phyloP scores from a whole-genome alignment of 2,797 vertebrate species.

The Malurus splendens region DNA sequence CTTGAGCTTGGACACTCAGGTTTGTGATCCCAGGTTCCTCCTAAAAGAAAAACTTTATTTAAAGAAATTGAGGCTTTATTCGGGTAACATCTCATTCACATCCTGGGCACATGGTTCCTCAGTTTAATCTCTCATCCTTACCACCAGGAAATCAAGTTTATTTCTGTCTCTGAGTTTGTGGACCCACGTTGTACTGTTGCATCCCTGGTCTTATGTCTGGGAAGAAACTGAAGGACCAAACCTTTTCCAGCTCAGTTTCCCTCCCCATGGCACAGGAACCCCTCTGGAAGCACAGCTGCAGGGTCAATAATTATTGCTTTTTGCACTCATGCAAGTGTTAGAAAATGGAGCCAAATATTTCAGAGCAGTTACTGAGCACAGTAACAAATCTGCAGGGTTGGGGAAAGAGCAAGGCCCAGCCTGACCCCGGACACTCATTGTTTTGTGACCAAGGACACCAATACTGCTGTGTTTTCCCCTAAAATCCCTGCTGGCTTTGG shows the following conservation, averaged over 20 bases:
- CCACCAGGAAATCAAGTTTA: background rate
- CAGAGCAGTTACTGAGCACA: background rate
- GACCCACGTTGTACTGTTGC: rapidly evolving
- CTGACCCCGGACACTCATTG: background rate
- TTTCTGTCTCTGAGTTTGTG: background rate
- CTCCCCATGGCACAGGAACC: background rate
- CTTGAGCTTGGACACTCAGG: background rate
- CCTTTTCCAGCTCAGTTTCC: background rate
- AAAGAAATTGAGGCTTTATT: background rate
- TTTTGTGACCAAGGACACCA: background rate
- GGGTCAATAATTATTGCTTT: background rate
- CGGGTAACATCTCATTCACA: background rate
- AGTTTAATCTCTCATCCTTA: background rate
- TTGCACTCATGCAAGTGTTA: background rate
- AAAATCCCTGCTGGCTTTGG: background rate
- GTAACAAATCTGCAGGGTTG: background rate
- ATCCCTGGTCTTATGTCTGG: background rate
- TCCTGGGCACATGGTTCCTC: background rate
- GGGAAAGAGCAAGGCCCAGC: background rate
- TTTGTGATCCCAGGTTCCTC: background rate
- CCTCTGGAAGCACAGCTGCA: background rate
- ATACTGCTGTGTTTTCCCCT: background rate
- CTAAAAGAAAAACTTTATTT: background rate
- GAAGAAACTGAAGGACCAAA: background rate
- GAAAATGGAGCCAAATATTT: background rate